Conservation (phyloP, 53 echinoderm and acorn worm genomes). For the Echinometra lucunter region DNA sequence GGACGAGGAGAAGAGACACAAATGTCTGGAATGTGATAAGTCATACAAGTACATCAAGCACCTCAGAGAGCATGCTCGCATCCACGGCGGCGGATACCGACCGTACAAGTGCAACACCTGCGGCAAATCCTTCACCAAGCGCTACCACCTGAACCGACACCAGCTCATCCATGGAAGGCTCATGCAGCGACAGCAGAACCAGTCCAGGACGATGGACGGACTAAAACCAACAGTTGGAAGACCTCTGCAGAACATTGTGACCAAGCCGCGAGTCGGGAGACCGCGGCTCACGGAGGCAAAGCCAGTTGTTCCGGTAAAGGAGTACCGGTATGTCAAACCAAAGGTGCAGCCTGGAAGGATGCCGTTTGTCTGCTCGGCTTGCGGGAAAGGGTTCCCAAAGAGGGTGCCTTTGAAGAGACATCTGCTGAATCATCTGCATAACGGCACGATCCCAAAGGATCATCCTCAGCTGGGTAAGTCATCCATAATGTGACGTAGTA, state of each 20-base stretch:
- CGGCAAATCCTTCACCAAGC: neutral
- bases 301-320: neutral
- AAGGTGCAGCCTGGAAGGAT: neutral
- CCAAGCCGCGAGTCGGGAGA: neutral
- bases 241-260: neutral
- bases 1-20: neutral
- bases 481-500: no score
- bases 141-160: neutral
- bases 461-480: conserved; percentile 32
- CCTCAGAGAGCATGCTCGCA: neutral
- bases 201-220: neutral
- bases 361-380: neutral
- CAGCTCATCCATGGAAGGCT: neutral
- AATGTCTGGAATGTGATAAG: conserved; percentile 37
- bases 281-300: neutral
- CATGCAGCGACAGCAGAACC: neutral
- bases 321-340: neutral
- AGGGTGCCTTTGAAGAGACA: conserved; percentile 8
- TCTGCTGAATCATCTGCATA: neutral
- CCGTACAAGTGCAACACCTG: conserved; percentile 13
- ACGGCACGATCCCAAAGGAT: conserved; percentile 37
- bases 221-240: neutral
- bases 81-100: conserved; percentile 10
- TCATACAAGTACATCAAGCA: conserved; percentile 33
- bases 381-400: conserved; percentile 15